Base-by-base conservation (phyloP, 2,888 invertebrate genomes). In the Sthenelais limicola region DNA sequence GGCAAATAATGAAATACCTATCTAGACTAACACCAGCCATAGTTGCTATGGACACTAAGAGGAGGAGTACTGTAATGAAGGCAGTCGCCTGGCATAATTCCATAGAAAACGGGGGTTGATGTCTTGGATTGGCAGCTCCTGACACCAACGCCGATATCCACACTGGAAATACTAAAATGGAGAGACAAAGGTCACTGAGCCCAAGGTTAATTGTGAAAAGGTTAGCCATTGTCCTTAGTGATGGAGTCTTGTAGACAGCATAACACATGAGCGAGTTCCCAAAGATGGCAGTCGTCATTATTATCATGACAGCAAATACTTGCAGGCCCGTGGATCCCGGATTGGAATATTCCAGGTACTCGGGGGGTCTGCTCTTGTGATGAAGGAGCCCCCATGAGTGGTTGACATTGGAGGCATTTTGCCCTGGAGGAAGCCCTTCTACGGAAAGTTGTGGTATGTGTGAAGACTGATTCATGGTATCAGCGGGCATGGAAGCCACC, bases 21-120 rank as follows among this genome's bases (percentile, higher is more conserved):
- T 83, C 83, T 7, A 82, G 73, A 21, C 82, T 81, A 7, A 82
- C 78, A 12, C 79, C 79, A 9, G 80, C 80, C 26, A 83, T 68
- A 2, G 81, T 82, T 49, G 80, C 79, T 28, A 82, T 81, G n/a
- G 83, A 81, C 30, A 80, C 78, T 28, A 82, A 66, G 58, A 82
- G 77, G 12, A 80, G 71, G 21, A 75, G 69, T 26, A 73, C 73
- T 9, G 78, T 78, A 28, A 77, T 30, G 68, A 78, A 80, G 33
- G 78, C 79, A 1, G 71, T 74, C n/a, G 70, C 33, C 30, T 68
- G 58, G 66, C 80, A 80, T 28, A 78, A 26, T n/a, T 54, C 51
- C 3, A 33, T 15, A 0, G 79, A 71, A 21, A 78, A 74, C 24
- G 76, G 72, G 71, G 74, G 73, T 12, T 51, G 58, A 3, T 71